Evolutionary conservation across 2,888 invertebrate genomes (phyloP), one percentile per base, ranked within the genome.

Genomic region (Epirrita christyi): DNA sequence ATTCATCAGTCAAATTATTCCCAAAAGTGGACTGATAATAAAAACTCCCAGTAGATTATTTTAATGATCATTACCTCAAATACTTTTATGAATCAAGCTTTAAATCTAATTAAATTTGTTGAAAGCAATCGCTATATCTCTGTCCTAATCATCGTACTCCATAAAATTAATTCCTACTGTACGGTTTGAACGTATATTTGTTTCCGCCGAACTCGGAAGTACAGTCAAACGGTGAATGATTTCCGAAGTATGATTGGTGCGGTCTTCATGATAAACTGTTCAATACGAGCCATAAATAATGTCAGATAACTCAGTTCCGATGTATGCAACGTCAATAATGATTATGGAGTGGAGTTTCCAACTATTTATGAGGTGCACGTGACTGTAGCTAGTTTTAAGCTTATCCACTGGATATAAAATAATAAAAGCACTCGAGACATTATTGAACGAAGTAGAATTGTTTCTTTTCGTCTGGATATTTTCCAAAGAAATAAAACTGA

Each of bases 331-430:
- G 27, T 11, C 51, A 47, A 52, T 59, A 59, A 59, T 55, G 43
- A 48, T 50, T 55, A 55, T 48, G 32, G 42, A 59, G 50, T 51
- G 41, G 51, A 55, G 51, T 59, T 59, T 52, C 55, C 47, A 55
- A 55, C 59, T 48, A 59, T 59, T 59, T 55, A 48, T 52, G 59
- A 21, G 28, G n/a, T 13, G 46, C 3, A 55, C 59, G 59, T 59
- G 55, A 59, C 47, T 56, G 36, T 55, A 14, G 41, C 21, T 40
- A 56, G 55, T 48, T 51, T 47, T 43, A 46, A 34, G 14, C 14
- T 37, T 37, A 38, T 37, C 13, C 48, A 14, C 15, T 44, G 37
- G 10, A 21, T 13, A 21, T 49, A 32, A 29, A 28, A 7, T 32
- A 41, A 14, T 29, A 38, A 27, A 47, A 41, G 15, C 15, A 37